A percentile compares a stretch with the other conserved stretches of the same genome.
phyloP scores from a whole-genome alignment of 2,888 invertebrate genomes.

The Crioceris asparagi region DNA sequence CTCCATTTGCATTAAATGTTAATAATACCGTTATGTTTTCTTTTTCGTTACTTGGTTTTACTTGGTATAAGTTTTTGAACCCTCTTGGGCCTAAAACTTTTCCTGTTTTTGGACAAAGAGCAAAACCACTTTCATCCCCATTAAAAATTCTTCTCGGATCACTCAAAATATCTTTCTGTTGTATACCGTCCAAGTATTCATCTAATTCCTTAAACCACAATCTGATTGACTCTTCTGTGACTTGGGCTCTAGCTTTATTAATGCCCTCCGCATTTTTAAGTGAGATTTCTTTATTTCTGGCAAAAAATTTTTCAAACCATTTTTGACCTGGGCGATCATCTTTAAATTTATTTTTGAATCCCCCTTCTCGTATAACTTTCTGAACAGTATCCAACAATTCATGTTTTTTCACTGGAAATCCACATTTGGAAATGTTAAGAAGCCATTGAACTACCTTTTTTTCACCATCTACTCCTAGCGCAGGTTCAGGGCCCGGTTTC shows the following conservation, averaged over 20 bases:
- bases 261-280: conserved; percentile 14
- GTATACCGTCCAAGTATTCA: conserved; percentile 16
- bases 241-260: conserved; percentile 21
- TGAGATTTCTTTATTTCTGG: background rate
- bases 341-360: background rate
- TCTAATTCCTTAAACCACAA: conserved; percentile 21
- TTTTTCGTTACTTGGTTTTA: conserved; percentile 19
- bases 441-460: too few relatives aligned
- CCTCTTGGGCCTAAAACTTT: conserved; percentile 19
- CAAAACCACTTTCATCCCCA: conserved; percentile 13
- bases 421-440: too few relatives aligned
- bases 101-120: conserved; percentile 19
- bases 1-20: conserved; percentile 21
- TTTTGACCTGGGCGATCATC: conserved; percentile 12
- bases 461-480: too few relatives aligned
- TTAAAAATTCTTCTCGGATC: conserved; percentile 16
- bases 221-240: conserved; percentile 23
- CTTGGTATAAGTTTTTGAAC: conserved; percentile 20
- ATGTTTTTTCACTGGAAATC: conserved; percentile 13
- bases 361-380: conserved; percentile 11
- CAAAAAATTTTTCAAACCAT: conserved; percentile 12
- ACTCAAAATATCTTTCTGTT: conserved; percentile 13
- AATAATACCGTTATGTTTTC: conserved; percentile 23
- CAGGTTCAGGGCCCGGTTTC: too few relatives aligned
- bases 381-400: conserved; percentile 13